Base-by-base conservation (phyloP, 1,140 invertebrate species). In the Microplitis mediator region DNA sequence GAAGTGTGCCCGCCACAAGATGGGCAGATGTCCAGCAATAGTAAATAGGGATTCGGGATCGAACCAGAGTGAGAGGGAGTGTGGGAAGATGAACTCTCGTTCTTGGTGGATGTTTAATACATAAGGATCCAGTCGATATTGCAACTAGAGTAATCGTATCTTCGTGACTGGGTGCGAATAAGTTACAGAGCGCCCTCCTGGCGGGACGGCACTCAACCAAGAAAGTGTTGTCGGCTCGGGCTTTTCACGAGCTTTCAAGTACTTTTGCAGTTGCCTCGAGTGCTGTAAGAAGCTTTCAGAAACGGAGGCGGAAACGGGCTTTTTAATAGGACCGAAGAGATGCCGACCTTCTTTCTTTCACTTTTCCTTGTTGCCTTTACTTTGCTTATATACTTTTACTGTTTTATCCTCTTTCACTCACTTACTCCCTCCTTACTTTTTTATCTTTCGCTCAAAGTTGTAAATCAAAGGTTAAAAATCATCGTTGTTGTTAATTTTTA, bases 211-310 rank as follows among this genome's bases (percentile, higher is more conserved):
- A 86, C 85, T 85, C 85, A 86, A 84, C 80, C 80, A 81, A 81
- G 81, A 80, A 86, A 86, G 85, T 86, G 85, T 87, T 86, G 84
- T 86, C 84, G 80, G 81, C 80, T 81, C 77, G 83, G 78, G 86
- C 85, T 86, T 87, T 87, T 87, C 86, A 87, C 84, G 84, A 86
- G 85, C 86, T 87, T 86, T 86, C 86, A 87, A 87, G 85, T 87
- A 84, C 86, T 86, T 87, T 86, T 80, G 80, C 86, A 86, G 86
- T 86, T 87, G 84, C 86, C 85, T 86, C 84, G 84, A 87, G 86
- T 86, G 82, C 82, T 79, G 80, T 87, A 86, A 87, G 86, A 87
- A 84, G 85, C 85, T 87, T 87, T 86, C 84, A 86, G 84, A 86
- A 86, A 86, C 81, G 84, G 82, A 87, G 83, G 84, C 83, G 84